A percentile compares a stretch with the other conserved stretches of the same genome.
Evolutionary conservation across 2,888 invertebrate species (phyloP).

Genomic region (Eristalis tenax): DNA sequence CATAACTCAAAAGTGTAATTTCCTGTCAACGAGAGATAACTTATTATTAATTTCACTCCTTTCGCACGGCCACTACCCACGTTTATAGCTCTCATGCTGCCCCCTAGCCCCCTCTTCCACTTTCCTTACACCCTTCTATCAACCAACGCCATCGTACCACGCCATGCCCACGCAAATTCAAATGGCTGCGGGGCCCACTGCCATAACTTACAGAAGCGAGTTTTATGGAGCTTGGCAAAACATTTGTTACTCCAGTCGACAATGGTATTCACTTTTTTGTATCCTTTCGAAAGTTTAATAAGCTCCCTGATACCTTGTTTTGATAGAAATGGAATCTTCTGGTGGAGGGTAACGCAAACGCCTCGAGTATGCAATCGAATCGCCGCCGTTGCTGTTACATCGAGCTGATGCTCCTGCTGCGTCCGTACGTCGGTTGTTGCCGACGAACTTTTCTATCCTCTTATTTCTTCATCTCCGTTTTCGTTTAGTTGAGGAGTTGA

Average conservation of each 20-base stretch:
- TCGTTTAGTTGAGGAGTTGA: conserved; percentile 42
- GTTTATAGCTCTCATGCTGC: conserved; percentile 59
- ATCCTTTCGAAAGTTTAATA: conserved; percentile 66
- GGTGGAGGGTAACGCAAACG: background rate
- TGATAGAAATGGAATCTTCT: conserved; percentile 62
- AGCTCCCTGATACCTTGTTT: conserved; percentile 70
- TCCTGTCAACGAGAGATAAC: conserved; percentile 74
- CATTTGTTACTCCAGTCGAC: conserved; percentile 64
- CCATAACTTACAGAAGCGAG: conserved; percentile 53
- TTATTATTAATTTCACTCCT: conserved; percentile 73
- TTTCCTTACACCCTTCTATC: too few relatives aligned
- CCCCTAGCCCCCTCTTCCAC: too few relatives aligned
- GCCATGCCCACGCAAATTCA: conserved; percentile 45
- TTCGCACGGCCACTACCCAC: conserved; percentile 61
- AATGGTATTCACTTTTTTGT: conserved; percentile 62
- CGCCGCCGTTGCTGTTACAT: conserved; percentile 40
- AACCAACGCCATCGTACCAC: background rate
- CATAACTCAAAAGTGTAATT: conserved; percentile 74
- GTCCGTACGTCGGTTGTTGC: conserved; percentile 9
- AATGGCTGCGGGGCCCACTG: conserved; percentile 51
- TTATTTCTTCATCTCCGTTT: conserved; percentile 24
- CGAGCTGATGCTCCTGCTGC: conserved; percentile 6
- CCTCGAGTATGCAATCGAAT: conserved; percentile 54
- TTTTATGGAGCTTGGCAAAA: conserved; percentile 70
- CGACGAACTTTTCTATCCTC: conserved; percentile 52